Base-by-base conservation (phyloP, 2,113 vertebrate species). In the Dermatemys mawii region DNA sequence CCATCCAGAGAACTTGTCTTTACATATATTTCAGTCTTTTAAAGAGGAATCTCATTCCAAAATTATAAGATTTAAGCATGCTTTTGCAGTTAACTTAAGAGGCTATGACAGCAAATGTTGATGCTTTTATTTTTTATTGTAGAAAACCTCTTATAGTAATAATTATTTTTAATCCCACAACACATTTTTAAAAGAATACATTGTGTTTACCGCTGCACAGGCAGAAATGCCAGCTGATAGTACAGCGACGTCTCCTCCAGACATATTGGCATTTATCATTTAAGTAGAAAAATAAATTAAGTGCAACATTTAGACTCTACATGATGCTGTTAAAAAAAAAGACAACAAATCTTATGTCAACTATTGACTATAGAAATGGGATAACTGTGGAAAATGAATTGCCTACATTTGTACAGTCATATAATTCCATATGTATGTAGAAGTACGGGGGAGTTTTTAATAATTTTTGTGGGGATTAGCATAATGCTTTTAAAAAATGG, bases 211-310 rank as follows among this genome's bases (percentile, higher is more conserved):
- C 91, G 76, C 82, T 85, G 35, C 19, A 88, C 87, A 94, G 76
- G 90, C 87, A 94, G 32, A 92, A 96, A 90, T 87, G 90, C 76
- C 60, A 87, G 54, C 63, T 94, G 81, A 94, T 83, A 91, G 83
- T 76, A 83, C 16, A 94, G 55, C 8, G 21, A 95, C 97, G 79
- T 94, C 91, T 93, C 96, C 95, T 93, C 55, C 82, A 96, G 94
- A 96, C 89, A 98, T 97, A 96, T 79, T 55, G 93, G 81, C 60
- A 94, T 97, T 97, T 70, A 16, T 93, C 92, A 83, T 49, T 98
- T 85, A 94, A 95, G 94, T 94, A 97, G 90, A 97, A 98, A 97
- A 97, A 96, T 91, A 97, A 97, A 97, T 97, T 97, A 97, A 97
- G 91, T 95, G 92, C 90, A 97, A 96, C 93, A 67, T 96, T 97